phyloP scores from a whole-genome alignment of 2,797 vertebrate genomes.

The Sebastes miniatus region DNA sequence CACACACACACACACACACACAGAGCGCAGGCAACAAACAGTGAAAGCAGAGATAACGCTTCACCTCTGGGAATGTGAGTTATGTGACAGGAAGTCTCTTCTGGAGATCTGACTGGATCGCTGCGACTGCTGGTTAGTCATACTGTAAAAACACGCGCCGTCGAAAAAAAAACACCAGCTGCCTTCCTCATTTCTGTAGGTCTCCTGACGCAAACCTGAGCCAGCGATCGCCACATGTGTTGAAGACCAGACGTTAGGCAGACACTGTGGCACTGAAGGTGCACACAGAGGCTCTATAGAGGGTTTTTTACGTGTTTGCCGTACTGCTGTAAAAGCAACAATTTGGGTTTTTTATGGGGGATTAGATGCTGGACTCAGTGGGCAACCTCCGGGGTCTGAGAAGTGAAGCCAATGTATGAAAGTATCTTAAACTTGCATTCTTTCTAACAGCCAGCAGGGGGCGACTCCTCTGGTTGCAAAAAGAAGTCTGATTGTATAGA shows the following conservation, averaged over 20 bases:
- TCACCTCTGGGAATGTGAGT: slow-evolving; percentile 57
- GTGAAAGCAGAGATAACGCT: slow-evolving; percentile 41
- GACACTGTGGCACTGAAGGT: background rate
- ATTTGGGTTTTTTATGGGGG: no score
- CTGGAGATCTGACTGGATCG: slow-evolving; percentile 35
- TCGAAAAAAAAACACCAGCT: slow-evolving; percentile 45
- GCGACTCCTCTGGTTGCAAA: no score
- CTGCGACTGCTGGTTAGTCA: slow-evolving; percentile 30
- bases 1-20: background rate
- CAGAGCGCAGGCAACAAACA: slow-evolving; percentile 28
- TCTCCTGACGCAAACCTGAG: slow-evolving; percentile 6
- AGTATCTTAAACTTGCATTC: no score
- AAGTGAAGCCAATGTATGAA: no score
- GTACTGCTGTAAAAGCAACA: background rate
- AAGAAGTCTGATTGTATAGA: no score
- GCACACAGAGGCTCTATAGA: background rate
- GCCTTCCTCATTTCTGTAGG: slow-evolving; percentile 44
- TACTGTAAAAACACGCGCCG: slow-evolving; percentile 41
- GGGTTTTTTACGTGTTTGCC: background rate
- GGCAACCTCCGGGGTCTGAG: no score
- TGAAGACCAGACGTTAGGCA: background rate
- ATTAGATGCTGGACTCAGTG: background rate
- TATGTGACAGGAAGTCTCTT: slow-evolving; percentile 63
- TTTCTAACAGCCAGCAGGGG: no score
- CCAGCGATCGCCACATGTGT: slow-evolving; percentile 12